Evolutionary conservation across 2,113 vertebrate genomes (phyloP).

Genomic region (Pungitius pungitius): DNA sequence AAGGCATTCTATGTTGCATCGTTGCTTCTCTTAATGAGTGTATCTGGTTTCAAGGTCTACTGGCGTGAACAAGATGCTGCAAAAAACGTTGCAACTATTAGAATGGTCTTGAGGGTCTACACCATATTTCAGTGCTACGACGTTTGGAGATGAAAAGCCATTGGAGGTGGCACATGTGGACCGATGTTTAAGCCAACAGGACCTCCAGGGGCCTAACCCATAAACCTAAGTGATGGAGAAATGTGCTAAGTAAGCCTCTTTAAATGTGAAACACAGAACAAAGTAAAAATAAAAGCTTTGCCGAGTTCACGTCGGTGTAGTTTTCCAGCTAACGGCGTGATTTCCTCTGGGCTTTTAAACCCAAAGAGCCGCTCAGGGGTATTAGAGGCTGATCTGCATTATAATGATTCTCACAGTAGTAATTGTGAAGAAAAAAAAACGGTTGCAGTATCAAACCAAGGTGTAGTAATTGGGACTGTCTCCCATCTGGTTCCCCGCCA

Average conservation of each 20-base stretch:
- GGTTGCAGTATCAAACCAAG: background rate
- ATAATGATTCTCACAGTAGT: conserved; percentile 36
- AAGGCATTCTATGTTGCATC: conserved; percentile 10
- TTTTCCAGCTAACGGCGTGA: conserved; percentile 22
- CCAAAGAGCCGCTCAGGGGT: conserved; percentile 28
- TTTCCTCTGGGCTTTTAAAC: conserved; percentile 21
- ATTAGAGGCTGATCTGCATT: conserved; percentile 28
- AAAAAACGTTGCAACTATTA: background rate
- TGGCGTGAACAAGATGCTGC: background rate
- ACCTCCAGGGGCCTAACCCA: background rate
- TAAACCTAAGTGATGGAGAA: background rate
- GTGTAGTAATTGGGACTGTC: conserved; percentile 10
- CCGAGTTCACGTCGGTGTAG: conserved; percentile 14
- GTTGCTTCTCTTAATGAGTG: background rate
- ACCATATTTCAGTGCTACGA: background rate
- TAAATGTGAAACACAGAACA: conserved; percentile 4
- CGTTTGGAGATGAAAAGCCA: background rate
- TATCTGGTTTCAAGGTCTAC: background rate
- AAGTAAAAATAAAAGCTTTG: conserved; percentile 7
- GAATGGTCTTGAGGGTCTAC: background rate
- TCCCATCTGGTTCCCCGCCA: conserved; percentile 3
- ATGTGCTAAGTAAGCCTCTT: conserved; percentile 24
- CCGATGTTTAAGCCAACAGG: conserved; percentile 15
- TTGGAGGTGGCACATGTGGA: conserved; percentile 3
- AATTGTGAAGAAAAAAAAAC: conserved; percentile 8